phyloP scores from a whole-genome alignment of 2,797 vertebrate species.

The Rhinella marina region DNA sequence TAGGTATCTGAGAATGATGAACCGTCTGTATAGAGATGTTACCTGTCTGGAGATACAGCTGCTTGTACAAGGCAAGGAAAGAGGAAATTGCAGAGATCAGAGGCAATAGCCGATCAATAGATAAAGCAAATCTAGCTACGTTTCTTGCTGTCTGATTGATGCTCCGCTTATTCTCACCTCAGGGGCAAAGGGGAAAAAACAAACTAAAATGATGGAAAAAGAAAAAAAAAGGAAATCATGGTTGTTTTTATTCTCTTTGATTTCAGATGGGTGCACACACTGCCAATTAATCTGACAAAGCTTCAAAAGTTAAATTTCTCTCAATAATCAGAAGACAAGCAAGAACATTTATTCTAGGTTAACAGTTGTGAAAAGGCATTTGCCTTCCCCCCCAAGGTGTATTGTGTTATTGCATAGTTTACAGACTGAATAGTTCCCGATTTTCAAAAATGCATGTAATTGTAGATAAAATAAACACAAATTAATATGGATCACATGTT shows the following conservation, averaged over 20 bases:
- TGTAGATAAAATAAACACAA: too few species aligned
- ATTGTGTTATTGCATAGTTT: not conserved
- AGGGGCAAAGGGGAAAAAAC: slow-evolving; percentile 53
- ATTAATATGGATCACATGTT: too few species aligned
- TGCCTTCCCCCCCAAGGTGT: not conserved
- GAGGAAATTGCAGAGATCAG: slow-evolving; percentile 62
- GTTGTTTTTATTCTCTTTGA: not conserved
- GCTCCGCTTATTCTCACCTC: slow-evolving; percentile 50
- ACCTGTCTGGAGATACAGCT: slow-evolving; percentile 59
- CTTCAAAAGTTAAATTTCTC: not conserved
- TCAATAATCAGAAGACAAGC: not conserved
- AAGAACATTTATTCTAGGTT: not conserved
- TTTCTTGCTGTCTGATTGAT: slow-evolving; percentile 59
- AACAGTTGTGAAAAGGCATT: not conserved
- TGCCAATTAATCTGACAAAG: not conserved
- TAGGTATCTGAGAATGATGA: slow-evolving; percentile 61
- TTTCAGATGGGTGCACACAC: not conserved
- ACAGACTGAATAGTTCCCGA: not conserved
- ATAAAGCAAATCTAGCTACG: slow-evolving; percentile 60
- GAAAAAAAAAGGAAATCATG: slow-evolving; percentile 16
- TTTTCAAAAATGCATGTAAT: not conserved
- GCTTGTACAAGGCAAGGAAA: slow-evolving; percentile 53
- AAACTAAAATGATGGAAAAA: slow-evolving; percentile 47
- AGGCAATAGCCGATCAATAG: slow-evolving; percentile 62
- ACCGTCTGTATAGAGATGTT: slow-evolving; percentile 58